phyloP scores from a whole-genome alignment of 2,888 invertebrate genomes.

The Mantis religiosa region DNA sequence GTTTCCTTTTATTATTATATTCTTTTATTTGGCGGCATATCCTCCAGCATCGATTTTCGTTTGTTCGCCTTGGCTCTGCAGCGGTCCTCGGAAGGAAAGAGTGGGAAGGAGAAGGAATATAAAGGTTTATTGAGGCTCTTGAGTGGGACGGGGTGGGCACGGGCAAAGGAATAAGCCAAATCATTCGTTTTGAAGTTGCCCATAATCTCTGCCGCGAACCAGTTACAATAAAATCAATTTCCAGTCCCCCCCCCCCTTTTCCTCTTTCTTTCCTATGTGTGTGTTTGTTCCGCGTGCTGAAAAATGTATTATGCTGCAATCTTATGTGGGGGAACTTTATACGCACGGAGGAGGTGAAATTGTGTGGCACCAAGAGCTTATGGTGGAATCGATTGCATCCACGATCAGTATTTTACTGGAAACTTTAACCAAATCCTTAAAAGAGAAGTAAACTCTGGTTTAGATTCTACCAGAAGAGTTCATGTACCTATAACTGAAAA shows the following conservation, averaged over 20 bases:
- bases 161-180: background rate
- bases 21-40: background rate
- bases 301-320: slow-evolving; percentile 11
- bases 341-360: background rate
- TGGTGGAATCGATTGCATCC: background rate
- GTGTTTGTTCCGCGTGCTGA: background rate
- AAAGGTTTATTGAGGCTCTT: slow-evolving; percentile 12
- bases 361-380: background rate
- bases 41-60: slow-evolving; percentile 2
- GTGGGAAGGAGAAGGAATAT: background rate
- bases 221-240: slow-evolving; percentile 4
- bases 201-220: slow-evolving; percentile 3
- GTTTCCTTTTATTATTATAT: background rate
- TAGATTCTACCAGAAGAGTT: background rate
- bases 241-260: background rate
- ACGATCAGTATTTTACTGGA: background rate
- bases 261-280: background rate
- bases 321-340: background rate
- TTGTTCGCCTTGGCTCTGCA: slow-evolving; percentile 4
- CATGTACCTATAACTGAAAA: too few relatives aligned
- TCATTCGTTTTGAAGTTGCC: slow-evolving; percentile 10
- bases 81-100: background rate
- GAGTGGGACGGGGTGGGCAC: background rate
- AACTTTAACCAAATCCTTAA: background rate
- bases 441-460: background rate